Evolutionary conservation across 2,888 invertebrate species (phyloP), one percentile per base, ranked within the genome.

Genomic region (Agrotis clavis): DNA sequence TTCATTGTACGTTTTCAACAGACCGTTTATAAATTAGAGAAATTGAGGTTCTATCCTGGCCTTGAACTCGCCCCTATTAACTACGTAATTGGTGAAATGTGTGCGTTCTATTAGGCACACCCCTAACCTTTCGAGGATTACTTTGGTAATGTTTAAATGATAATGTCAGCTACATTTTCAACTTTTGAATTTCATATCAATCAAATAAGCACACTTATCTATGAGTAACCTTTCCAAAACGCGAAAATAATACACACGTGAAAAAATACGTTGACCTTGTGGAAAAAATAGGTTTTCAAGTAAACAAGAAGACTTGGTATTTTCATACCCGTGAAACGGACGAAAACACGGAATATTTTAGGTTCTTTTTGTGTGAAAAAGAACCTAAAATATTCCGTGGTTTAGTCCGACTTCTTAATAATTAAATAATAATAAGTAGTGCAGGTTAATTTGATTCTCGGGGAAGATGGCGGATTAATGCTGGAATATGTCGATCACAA

Each of bases 261-360:
- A 11, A 63, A 81, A 67, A 79, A 81, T 54, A 81, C 53, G 16
- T 13, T 30, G 61, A 71, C 79, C 81, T 81, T 76, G 70, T 4
- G 14, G 48, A 50, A 25, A 67, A 79, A 71, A 67, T 67, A 66
- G 70, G 54, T 35, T 57, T 50, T 56, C 21, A 57, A 19, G 80
- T 70, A 81, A 81, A 79, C 70, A 79, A 75, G 63, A 68, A 25
- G 56, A 30, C 63, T 79, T n/a, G n/a, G n/a, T n/a, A n/a, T n/a
- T n/a, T n/a, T n/a, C n/a, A n/a, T n/a, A n/a, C n/a, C n/a, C n/a
- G n/a, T n/a, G n/a, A n/a, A n/a, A n/a, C 1, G 54, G 30, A 61
- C 79, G 21, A 76, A 75, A 81, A 80, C 61, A 80, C 53, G 69
- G 54, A 60, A 80, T 80, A 70, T 64, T 56, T 64, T 72, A 35